These are phyloP conservation scores for Cyclina sinensis DNA, from an alignment of 1,140 invertebrate genomes.

Conservation along the genomic window DNA sequence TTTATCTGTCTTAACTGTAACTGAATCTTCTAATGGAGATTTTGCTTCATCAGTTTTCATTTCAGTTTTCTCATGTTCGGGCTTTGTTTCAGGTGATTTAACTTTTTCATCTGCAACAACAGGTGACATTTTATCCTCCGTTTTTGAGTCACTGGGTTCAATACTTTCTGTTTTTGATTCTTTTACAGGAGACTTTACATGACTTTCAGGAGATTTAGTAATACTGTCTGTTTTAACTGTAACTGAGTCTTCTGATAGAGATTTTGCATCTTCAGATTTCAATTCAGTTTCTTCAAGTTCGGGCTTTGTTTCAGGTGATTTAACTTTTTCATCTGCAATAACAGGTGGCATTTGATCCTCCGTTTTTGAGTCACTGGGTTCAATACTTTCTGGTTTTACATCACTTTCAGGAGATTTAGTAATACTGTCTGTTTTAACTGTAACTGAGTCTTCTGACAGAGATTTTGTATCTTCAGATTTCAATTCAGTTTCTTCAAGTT, in stretches of 20 bases:
- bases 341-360: too few relatives aligned
- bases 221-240: constrained; percentile 52
- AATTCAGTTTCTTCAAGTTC: constrained; percentile 7
- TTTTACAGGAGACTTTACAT: neutral
- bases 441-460: constrained; percentile 17
- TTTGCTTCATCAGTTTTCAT: neutral
- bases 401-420: neutral
- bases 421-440: constrained; percentile 27
- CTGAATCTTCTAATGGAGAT: neutral
- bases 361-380: too few relatives aligned
- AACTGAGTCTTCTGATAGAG: constrained; percentile 2
- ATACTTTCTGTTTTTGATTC: neutral
- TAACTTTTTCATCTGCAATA: neutral
- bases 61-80: neutral
- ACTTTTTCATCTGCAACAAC: neutral
- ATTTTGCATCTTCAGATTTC: constrained; percentile 22
- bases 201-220: neutral
- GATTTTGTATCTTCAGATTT: constrained; percentile 23
- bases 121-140: neutral
- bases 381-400: neutral
- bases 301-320: neutral
- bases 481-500: neutral
- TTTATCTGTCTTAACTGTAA: neutral
- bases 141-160: neutral
- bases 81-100: neutral